phyloP scores from a whole-genome alignment of 2,797 vertebrate genomes.

The Anniella stebbinsi region DNA sequence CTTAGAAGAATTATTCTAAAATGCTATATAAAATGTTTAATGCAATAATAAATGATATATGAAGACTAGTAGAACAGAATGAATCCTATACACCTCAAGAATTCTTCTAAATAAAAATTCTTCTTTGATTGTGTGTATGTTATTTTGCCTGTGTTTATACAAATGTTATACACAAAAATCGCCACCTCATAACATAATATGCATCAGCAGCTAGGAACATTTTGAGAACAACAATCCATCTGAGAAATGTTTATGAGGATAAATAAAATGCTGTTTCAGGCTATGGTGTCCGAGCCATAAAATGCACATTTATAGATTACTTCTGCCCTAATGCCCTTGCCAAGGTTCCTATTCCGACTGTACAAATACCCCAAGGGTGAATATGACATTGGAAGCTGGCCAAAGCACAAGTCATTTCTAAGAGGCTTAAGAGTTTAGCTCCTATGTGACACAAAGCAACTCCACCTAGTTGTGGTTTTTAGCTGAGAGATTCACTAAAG shows the following conservation, averaged over 20 bases:
- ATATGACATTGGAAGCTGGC: neutral
- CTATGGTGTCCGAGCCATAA: neutral
- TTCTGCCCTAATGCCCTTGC: neutral
- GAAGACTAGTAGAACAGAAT: neutral
- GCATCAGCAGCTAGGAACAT: neutral
- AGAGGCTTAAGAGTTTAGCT: slow-evolving; percentile 39
- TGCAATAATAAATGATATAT: neutral
- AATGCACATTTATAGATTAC: slow-evolving; percentile 17
- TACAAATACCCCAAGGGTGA: slow-evolving; percentile 34
- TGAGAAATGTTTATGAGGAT: neutral
- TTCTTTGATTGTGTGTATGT: neutral
- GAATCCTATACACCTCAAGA: neutral
- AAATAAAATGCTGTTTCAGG: slow-evolving; percentile 10
- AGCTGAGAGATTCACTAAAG: neutral
- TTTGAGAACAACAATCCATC: neutral
- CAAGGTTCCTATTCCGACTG: neutral
- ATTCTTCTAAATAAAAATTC: neutral
- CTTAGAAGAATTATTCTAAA: neutral
- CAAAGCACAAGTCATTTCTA: slow-evolving; percentile 38
- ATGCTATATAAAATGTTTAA: neutral
- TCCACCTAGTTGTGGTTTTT: slow-evolving; percentile 18
- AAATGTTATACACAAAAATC: neutral
- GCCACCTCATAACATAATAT: neutral
- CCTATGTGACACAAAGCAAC: slow-evolving; percentile 30
- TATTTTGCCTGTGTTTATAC: neutral